Evolutionary conservation across 1,140 invertebrate species (phyloP), one percentile per base, ranked within the genome.

Genomic region (Antheraea mylitta): DNA sequence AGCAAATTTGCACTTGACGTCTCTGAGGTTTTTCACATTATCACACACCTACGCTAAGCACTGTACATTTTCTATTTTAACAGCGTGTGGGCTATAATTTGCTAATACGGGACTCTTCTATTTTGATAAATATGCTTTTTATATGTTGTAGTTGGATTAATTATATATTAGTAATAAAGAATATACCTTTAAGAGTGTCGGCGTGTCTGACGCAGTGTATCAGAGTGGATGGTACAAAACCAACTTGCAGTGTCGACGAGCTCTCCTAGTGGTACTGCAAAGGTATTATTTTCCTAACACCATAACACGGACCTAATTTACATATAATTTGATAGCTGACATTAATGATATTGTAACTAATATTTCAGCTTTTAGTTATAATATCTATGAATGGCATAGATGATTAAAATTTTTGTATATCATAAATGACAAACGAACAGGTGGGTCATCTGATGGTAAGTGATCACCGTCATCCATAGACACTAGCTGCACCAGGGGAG

Each of bases 221-320:
- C 78, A 89, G 59, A 85, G 89, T 70, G 78, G 76, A 0, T 88
- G 87, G 87, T 88, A 85, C 53, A 78, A 75, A 18, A 80, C 76
- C 66, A 75, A 85, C 66, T 73, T 72, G 9, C 75, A 79, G 11
- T 78, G 85, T 53, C 76, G 78, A 18, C 71, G 78, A 37, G 72
- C 80, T 0, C 64, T 90, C 18, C 69, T 88, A 16, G 66, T 82
- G 7, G 64, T 89, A 60, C 73, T 90, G 30, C 83, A 84, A 73
- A 89, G 88, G 88, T 89, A 69, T 59, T 13, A 58, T 53, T 53
- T 53, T 53, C 45, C 16, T 1, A 16, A 30, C 22, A 30, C 22
- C 45, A 53, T 53, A 53, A 6, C 45, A 16, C 0, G 13, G 7
- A 42, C 7, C 38, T 3, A 11, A 42, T 42, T 42, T 42, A 42